Evolutionary conservation across 2,797 vertebrate species (phyloP), one percentile per base, ranked within the genome.

Genomic region (Karalla daura): DNA sequence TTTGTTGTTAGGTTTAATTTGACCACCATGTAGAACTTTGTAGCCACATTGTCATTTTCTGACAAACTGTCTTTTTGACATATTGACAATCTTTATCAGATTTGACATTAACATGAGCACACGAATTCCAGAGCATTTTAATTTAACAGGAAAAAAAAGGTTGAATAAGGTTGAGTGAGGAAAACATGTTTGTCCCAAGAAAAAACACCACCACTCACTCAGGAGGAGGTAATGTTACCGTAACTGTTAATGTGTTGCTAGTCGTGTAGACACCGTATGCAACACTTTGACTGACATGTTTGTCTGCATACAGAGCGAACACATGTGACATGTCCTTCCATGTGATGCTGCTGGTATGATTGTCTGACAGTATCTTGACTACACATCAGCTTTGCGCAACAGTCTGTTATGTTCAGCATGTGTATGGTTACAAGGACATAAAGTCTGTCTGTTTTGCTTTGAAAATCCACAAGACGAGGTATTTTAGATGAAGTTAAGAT

Each of bases 231-330:
- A n/a, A n/a, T n/a, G n/a, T n/a, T n/a, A n/a, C n/a, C n/a, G n/a
- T n/a, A n/a, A n/a, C n/a, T n/a, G n/a, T n/a, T n/a, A n/a, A n/a
- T n/a, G 40, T 41, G 6, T 45, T 15, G 61, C 66, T 8, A 10
- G 28, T 30, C 47, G 27, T 35, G 39, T 27, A 63, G 60, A 24
- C 18, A 33, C n/a, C 1, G 4, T 21, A 8, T 40, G 11, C 33
- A 54, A 2, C 2, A 2, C 41, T 63, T 55, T 81, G 87, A 88
- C 63, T 83, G 76, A 61, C 70, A 79, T 70, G 81, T 87, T 86
- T 86, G 52, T 64, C 32, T 70, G 52, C 51, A 20, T 33, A 24
- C 24, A 39, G 35, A 45, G 21, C 6, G 1, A 17, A 47, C 35
- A 15, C 50, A 59, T 61, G 73, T 72, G 68, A 81, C 74, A 23